Evolutionary conservation across 2,113 vertebrate genomes (phyloP), one percentile per base, ranked within the genome.

Genomic region (Megaptera novaeangliae): DNA sequence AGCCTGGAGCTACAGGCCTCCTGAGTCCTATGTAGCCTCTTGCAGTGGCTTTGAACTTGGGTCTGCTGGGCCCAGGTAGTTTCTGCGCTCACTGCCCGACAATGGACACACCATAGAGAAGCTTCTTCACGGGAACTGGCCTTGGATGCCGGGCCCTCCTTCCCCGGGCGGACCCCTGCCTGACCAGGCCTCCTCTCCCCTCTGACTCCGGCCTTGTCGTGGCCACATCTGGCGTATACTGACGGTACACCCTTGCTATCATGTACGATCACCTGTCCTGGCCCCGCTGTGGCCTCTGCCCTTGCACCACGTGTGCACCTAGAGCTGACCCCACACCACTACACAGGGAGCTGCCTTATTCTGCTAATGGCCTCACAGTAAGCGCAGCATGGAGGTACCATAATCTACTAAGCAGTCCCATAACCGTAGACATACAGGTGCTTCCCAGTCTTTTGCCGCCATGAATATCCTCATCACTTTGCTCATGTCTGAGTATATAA

Each of bases 291-390:
- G 68, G 36, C 74, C 69, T 61, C 44, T 14, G 68, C 77, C 34
- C 29, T 12, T 17, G 49, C 8, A 11, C 20, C 44, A 77, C 74
- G 20, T 2, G 46, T 0, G 29, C 9, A 34, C 5, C 44, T 7
- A 3, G 46, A 59, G 52, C 25, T 14, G 46, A 59, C 39, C 64
- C 34, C 20, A 5, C 11, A 41, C 4, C 57, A 2, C 14, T 5
- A 13, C 2, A 34, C 0, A 8, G 13, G 9, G 44, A 27, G 59
- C 39, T 39, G 41, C 59, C 34, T 63, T 25, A 7, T 17, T 14
- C 72, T 15, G 20, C 25, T 36, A 27, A 39, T 0, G 2, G 57
- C 57, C 29, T 18, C 29, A 0, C 11, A 1, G 39, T 11, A 11
- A 1, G 23, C 20, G 2, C 25, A 2, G 13, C 9, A 8, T 4